phyloP scores from a whole-genome alignment of 2,888 invertebrate genomes.

The Heteromyza rotundicornis region DNA sequence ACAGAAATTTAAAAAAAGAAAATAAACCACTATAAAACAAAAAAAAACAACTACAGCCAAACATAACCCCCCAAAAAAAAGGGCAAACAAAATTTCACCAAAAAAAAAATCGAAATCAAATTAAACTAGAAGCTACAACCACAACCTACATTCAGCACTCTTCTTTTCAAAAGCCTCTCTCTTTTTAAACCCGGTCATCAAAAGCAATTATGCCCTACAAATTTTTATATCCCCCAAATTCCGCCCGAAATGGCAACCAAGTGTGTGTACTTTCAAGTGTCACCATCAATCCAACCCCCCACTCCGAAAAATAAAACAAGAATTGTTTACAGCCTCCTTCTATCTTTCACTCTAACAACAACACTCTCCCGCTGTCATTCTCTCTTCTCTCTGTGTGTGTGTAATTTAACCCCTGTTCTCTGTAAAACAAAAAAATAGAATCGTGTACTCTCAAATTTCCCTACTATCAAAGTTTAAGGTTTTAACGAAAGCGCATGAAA shows the following conservation, averaged over 20 bases:
- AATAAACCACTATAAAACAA: constrained; percentile 10
- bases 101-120: too few relatives aligned
- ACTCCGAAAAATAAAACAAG: background rate
- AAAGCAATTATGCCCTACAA: background rate
- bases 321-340: background rate
- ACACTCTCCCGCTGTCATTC: background rate
- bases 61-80: background rate
- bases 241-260: too few relatives aligned
- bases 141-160: background rate
- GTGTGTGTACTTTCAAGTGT: background rate
- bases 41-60: background rate
- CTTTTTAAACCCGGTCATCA: background rate
- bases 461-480: too few relatives aligned
- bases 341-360: background rate
- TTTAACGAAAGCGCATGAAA: background rate
- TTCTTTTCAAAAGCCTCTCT: background rate
- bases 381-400: too few relatives aligned
- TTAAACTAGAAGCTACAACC: background rate
- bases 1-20: constrained; percentile 6
- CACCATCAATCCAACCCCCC: background rate
- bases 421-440: too few relatives aligned
- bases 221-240: background rate
- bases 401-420: background rate
- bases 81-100: background rate
- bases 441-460: too few relatives aligned